Base-by-base conservation (phyloP, 2,797 vertebrate genomes). In the Aphelocoma californica region DNA sequence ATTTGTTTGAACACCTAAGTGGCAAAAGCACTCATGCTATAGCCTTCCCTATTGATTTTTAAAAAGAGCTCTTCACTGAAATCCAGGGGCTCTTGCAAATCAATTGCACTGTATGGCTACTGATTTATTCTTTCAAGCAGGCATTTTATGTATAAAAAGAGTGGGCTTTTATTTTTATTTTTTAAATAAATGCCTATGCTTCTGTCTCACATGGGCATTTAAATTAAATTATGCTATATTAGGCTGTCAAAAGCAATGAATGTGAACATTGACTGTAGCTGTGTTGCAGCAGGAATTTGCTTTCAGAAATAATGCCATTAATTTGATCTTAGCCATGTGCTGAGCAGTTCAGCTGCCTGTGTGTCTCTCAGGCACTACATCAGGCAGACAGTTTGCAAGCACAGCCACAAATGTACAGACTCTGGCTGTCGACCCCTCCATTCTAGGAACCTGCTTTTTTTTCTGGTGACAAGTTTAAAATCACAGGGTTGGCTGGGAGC, bases 211-310 rank as follows among this genome's bases (percentile, higher is more conserved):
- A 12, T 90, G n/a, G 18, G 62, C 10, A 9, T 92, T 92, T 69
- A 89, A 97, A 95, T 85, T 58, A 66, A 95, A 95, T 93, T 86
- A 95, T n/a, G 25, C 79, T 78, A 7, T 48, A 79, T 73, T 53
- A 92, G 78, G 51, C 85, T 89, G 91, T 93, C 94, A 92, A 90
- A 95, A 94, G 51, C 61, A 95, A 93, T 93, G 82, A 89, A 91
- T 67, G 73, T 87, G 84, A 94, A 90, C 74, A 87, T 7, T 14
- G 40, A 60, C 66, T 60, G 61, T 57, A 93, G 48, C 70, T 54
- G 47, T 60, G 42, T 6, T 87, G 88, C n/a, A 95, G 60, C 25
- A 91, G 67, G 78, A 91, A 95, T 72, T 80, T 79, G 67, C 85
- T 78, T 94, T 80, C 81, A 88, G 81, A 72, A 93, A 80, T 66